Evolutionary conservation across 2,797 vertebrate genomes (phyloP), one percentile per base, ranked within the genome.

Genomic region (Hozukius guyotensis): DNA sequence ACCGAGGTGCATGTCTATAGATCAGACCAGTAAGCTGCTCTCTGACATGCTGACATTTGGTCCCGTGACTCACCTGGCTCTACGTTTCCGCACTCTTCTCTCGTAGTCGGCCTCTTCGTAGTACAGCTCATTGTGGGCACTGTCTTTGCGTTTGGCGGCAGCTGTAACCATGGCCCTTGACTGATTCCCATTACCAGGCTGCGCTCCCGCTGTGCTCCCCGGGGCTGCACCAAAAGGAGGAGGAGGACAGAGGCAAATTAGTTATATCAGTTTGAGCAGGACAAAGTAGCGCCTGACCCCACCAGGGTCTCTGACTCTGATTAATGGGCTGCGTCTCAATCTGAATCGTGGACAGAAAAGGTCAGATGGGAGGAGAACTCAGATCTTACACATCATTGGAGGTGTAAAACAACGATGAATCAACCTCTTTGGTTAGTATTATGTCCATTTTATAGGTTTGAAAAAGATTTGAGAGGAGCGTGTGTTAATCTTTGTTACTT

Each of bases 21-120:
- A 14, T 52, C 49, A n/a, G 53, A 25, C 71, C 46, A 62, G 3
- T 14, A 13, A 42, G 8, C n/a, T n/a, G 49, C 5, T 22, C 22
- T 55, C 2, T 7, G n/a, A 36, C 24, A n/a, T 36, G 8, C n/a
- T 32, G n/a, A 6, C 29, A 60, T 42, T 46, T n/a, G 2, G 5
- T 53, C 13, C 46, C 0, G 1, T 25, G 55, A 29, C 88, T 90
- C 82, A 99, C 98, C 98, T 97, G 1, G 99, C 97, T 62, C 94
- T 96, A 20, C 99, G 97, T 86, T 99, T 99, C 56, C 94, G 97
- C 4, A 99, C 97, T 29, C 97, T 95, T 62, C 98, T 96, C 31
- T 99, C 98, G 0, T 98, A 97, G 77, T 99, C 99, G 0, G 97
- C 97, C 93, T 99, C 98, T 78, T 99, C 98, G 0, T 99, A 99